Base-by-base conservation (phyloP, 2,888 invertebrate genomes). In the Penaeus monodon region DNA sequence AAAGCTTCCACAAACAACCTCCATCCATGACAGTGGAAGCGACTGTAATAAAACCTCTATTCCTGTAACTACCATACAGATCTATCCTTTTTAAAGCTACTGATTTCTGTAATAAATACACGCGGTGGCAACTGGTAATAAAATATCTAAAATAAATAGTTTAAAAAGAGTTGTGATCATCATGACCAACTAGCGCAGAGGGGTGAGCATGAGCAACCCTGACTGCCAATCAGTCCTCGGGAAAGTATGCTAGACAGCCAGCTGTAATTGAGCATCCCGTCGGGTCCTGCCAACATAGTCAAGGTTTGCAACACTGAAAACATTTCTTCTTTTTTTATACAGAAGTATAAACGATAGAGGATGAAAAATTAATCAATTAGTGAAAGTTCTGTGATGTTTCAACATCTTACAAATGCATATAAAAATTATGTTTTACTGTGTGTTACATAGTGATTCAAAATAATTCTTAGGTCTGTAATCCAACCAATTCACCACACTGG, bases 231-330 rank as follows among this genome's bases (percentile, higher is more conserved):
- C 68, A 80, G 74, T 70, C 85, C 44, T 79, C 73, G 70, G 85
- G 74, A 80, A 74, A 80, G 76, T 66, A 38, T 80, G 85, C 79
- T 80, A 79, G 63, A 77, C 79, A 79, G 85, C 80, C 85, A 80
- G 74, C 80, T 79, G 79, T 82, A 70, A 77, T 85, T 85, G 85
- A 85, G 85, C 85, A 85, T 85, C 85, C 79, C 80, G 44, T 77
- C 63, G 49, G 84, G 84, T 79, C 74, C 74, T 80, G 85, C 85
- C 85, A 80, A 76, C 79, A 68, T 70, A 80, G 80, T 85, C 57
- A 79, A 80, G 65, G 64, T 80, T 70, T n/a, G 73, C 27, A 57
- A 27, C 79, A 74, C 64, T 82, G 49, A 33, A 82, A 29, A 70
- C 64, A 63, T 79, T 63, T 63, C 24, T 29, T 29, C 24, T 76